Base-by-base conservation (phyloP, 30 jellyfish, hydroid and myxozoan species). In the Cassiopea xamachana region DNA sequence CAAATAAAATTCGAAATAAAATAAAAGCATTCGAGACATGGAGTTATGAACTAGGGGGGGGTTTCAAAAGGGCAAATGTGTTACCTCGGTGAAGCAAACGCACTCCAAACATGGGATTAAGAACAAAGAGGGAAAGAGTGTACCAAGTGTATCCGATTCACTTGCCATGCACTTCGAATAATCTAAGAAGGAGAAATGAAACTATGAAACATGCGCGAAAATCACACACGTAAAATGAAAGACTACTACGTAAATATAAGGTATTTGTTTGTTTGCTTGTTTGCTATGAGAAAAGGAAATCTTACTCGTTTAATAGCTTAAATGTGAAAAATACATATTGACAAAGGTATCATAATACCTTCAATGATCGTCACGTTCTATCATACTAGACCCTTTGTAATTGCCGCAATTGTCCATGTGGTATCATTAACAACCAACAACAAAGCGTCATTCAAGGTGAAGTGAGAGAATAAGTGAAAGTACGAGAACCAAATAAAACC, bases 51-150 rank as follows among this genome's bases (percentile, higher is more conserved):
- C 39, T 27, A 27, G 39, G 69, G 69, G 69, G 69, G 69, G 69
- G 69, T 59, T 59, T 6, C 69, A 14, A 14, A 59, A 14, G 14
- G 14, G 69, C 69, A 59, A 7, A 14, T 7, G 14, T 59, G 69
- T 27, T 86, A 75, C 93, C 93, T 75, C 60, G 9, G 45, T 86
- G 48, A 62, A 64, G 60, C 94, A 87, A n/a, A 87, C 94, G 73
- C 94, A 87, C 47, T 87, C 89, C 46, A 87, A 59, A 44, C 94
- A 87, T 1, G 94, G 94, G 46, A 87, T 77, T 46, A 44, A 1
- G 69, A 48, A 64, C 94, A 84, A 77, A 1, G 89, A 0, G 16
- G 94, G 94, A 67, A 87, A 87, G 10, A 87, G 69, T 0, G 81
- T 45, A 39, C 87, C 93, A 60, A 86, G 68, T 73, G 67, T 87